A percentile compares a stretch with the other conserved stretches of the same genome.
Conservation (phyloP, 2,797 vertebrate species). For the Eptatretus atami region DNA sequence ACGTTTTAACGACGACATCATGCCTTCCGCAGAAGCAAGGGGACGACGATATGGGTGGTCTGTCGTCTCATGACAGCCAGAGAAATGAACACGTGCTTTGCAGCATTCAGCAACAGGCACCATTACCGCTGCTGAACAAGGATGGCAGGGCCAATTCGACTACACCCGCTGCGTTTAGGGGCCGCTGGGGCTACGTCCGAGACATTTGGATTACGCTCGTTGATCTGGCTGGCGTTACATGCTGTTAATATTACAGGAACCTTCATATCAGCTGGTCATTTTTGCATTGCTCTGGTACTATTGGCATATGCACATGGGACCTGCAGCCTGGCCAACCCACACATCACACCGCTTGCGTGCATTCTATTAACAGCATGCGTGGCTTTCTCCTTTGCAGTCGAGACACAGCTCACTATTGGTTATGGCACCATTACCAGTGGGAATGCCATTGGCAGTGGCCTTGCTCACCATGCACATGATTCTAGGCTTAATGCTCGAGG, state of each 20-base stretch:
- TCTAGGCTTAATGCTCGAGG: slow-evolving; percentile 81
- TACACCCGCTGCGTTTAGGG: slow-evolving; percentile 12
- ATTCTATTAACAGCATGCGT: slow-evolving; percentile 69
- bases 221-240: slow-evolving; percentile 86
- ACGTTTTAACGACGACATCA: no score
- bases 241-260: slow-evolving; percentile 48
- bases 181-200: slow-evolving; percentile 27
- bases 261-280: slow-evolving; percentile 69
- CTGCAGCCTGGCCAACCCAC: slow-evolving; percentile 42
- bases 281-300: slow-evolving; percentile 87
- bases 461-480: slow-evolving; percentile 87
- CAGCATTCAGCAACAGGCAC: slow-evolving; percentile 29
- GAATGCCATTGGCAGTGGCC: slow-evolving; percentile 65
- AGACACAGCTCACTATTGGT: slow-evolving; percentile 94
- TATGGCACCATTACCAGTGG: slow-evolving; percentile 87
- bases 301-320: slow-evolving; percentile 76
- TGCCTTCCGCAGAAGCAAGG: no score
- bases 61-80: not conserved
- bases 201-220: slow-evolving; percentile 66
- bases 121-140: slow-evolving; percentile 44
- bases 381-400: slow-evolving; percentile 90
- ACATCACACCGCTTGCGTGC: slow-evolving; percentile 69
- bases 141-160: slow-evolving; percentile 31
- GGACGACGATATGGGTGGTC: not conserved
- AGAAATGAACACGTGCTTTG: not conserved